Evolutionary conservation across 2,113 vertebrate genomes (phyloP).

Genomic region (Galeopterus variegatus): DNA sequence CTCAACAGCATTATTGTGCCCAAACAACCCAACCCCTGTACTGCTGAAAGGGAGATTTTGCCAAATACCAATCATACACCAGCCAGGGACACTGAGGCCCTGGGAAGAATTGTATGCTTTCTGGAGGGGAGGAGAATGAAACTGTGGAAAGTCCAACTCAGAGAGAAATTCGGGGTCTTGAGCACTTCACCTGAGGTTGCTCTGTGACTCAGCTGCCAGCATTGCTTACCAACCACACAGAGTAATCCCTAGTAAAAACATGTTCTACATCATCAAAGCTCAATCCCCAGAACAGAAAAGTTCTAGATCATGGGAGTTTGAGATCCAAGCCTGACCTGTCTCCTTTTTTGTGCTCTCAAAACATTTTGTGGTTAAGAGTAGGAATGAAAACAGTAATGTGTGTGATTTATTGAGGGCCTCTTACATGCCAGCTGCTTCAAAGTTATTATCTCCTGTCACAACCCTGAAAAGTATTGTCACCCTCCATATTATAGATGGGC

Average conservation of each 20-base stretch:
- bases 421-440: not conserved
- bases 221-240: not conserved
- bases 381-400: not conserved
- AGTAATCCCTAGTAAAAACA: not conserved
- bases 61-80: not conserved
- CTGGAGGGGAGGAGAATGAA: not conserved
- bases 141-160: not conserved
- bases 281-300: not conserved
- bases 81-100: not conserved
- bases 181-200: not conserved
- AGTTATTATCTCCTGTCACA: not conserved
- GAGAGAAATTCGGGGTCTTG: not conserved
- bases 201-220: not conserved
- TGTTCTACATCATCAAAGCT: not conserved
- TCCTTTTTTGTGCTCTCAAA: not conserved
- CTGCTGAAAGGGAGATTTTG: not conserved
- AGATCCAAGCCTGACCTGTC: not conserved
- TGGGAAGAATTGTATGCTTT: not conserved
- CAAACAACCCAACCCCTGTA: not conserved
- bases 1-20: not conserved
- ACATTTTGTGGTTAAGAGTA: not conserved
- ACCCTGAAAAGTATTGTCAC: not conserved
- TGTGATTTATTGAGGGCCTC: not conserved
- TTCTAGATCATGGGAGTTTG: not conserved
- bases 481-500: not conserved